Conservation (phyloP, 2,888 invertebrate species). For the Brachynemurus nebulosus region DNA sequence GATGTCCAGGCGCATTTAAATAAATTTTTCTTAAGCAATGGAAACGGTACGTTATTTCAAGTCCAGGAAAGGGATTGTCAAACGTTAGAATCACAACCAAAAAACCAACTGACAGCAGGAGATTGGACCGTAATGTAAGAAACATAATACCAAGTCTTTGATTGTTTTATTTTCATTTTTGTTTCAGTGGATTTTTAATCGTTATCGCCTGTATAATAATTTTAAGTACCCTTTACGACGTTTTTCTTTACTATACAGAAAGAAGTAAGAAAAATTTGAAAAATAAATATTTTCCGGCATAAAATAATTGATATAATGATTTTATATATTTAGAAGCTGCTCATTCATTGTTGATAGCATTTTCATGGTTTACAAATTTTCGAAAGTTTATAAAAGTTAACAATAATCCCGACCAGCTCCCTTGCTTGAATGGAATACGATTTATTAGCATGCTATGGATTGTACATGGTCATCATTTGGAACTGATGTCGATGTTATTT, state of each 20-base stretch:
- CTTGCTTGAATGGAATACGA: slow-evolving; percentile 34
- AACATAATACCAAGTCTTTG: too few species aligned
- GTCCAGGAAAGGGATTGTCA: slow-evolving; percentile 1
- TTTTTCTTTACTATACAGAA: slow-evolving; percentile 11
- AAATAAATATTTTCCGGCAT: too few species aligned
- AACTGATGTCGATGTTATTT: too few species aligned
- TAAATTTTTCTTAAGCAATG: background rate
- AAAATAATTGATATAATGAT: too few species aligned
- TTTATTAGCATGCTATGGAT: slow-evolving; percentile 36
- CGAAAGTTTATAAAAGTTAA: slow-evolving; percentile 29
- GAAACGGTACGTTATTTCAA: too few species aligned
- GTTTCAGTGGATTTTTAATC: slow-evolving; percentile 3
- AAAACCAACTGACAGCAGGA: background rate
- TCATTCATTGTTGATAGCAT: slow-evolving; percentile 20
- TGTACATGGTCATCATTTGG: slow-evolving; percentile 32
- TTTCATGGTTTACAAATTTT: slow-evolving; percentile 33
- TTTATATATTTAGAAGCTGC: slow-evolving; percentile 16
- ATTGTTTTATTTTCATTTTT: background rate
- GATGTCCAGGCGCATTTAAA: background rate
- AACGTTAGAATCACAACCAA: background rate
- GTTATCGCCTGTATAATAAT: slow-evolving; percentile 9
- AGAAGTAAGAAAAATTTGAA: slow-evolving; percentile 12
- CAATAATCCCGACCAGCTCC: slow-evolving; percentile 27
- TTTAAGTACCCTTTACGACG: slow-evolving; percentile 17
- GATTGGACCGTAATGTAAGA: slow-evolving; percentile 4